Evolutionary conservation across 2,113 vertebrate genomes (phyloP).

Genomic region (Podarcis muralis): DNA sequence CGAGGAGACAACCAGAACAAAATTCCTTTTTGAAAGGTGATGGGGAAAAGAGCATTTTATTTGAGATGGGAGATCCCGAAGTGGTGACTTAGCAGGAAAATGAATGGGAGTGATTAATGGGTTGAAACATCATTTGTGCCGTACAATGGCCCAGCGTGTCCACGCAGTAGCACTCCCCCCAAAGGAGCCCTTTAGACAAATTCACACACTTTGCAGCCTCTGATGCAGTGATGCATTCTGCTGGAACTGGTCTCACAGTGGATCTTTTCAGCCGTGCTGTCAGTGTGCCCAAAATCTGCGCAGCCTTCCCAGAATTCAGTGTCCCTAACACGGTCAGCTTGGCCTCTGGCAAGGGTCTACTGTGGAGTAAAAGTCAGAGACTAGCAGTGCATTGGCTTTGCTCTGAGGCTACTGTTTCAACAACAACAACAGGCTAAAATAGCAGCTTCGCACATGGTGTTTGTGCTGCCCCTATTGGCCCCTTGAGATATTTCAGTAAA

Average conservation of each 20-base stretch:
- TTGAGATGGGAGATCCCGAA: background rate
- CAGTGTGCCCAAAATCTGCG: background rate
- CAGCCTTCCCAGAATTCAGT: background rate
- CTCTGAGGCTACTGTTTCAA: background rate
- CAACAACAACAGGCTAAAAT: background rate
- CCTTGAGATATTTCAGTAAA: background rate
- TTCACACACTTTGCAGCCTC: slow-evolving; percentile 5
- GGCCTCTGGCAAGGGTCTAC: background rate
- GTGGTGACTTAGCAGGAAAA: background rate
- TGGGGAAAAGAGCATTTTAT: slow-evolving; percentile 18
- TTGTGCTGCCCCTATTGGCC: background rate
- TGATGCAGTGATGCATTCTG: background rate
- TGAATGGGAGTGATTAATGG: background rate
- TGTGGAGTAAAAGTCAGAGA: slow-evolving; percentile 2
- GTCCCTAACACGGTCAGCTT: slow-evolving; percentile 6
- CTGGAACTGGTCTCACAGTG: background rate
- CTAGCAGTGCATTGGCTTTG: background rate
- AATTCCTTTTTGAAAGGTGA: background rate
- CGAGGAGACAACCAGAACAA: background rate
- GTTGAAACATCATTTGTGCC: background rate
- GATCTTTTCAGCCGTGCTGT: slow-evolving; percentile 4
- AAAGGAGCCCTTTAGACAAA: slow-evolving; percentile 4
- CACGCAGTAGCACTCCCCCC: background rate
- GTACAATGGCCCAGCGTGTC: background rate
- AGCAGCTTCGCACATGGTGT: background rate